Percentiles rank a stretch among this genome's conserved stretches.
These are phyloP conservation scores for Dunckerocampus dactyliophorus DNA, from an alignment of 2,113 vertebrate genomes.

Conservation along the genomic window DNA sequence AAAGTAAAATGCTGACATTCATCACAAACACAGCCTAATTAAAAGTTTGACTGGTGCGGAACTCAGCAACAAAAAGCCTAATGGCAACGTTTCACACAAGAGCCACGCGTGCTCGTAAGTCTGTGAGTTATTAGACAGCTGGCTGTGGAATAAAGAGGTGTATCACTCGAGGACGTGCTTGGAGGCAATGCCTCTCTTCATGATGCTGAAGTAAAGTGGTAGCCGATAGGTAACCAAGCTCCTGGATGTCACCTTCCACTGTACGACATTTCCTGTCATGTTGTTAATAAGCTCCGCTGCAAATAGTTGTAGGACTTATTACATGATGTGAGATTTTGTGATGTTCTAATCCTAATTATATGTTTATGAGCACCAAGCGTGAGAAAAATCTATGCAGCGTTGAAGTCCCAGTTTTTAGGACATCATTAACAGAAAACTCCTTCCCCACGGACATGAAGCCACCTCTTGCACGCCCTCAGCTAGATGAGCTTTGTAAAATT, in stretches of 20 bases:
- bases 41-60: not conserved
- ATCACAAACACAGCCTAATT: not conserved
- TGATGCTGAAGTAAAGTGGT: slow-evolving; percentile 49
- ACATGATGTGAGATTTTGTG: too few relatives aligned
- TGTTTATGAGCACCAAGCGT: too few relatives aligned
- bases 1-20: not conserved
- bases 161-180: slow-evolving; percentile 28
- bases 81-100: not conserved
- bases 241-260: not conserved
- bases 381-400: too few relatives aligned
- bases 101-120: too few relatives aligned
- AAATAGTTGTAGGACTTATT: not conserved
- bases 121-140: not conserved
- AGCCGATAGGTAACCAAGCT: slow-evolving; percentile 26
- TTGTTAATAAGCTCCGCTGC: slow-evolving; percentile 17
- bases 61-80: slow-evolving; percentile 15
- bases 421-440: too few relatives aligned
- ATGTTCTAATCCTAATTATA: too few relatives aligned
- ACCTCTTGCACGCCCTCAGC: too few relatives aligned
- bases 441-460: too few relatives aligned
- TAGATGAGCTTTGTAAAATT: too few relatives aligned
- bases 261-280: too few relatives aligned
- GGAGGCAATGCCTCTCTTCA: slow-evolving; percentile 22
- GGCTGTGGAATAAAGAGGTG: not conserved
- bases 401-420: too few relatives aligned